Base-by-base conservation (phyloP, 2,888 invertebrate genomes). In the Catocala fraxini region DNA sequence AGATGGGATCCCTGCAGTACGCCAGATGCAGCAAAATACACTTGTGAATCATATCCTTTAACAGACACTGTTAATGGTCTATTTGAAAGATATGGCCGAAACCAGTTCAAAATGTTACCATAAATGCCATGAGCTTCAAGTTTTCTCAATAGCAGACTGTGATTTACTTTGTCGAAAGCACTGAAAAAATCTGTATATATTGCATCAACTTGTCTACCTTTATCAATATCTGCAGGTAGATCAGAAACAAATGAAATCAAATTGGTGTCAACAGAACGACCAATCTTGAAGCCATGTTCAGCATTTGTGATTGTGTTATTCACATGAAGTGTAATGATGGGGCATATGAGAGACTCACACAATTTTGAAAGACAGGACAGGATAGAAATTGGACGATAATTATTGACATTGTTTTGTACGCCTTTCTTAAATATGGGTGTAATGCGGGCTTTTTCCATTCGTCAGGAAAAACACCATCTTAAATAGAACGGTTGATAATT, bases 61-160 rank as follows among this genome's bases (percentile, higher is more conserved):
- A 35, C 35, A 45, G 13, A 45, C 13, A 45, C 45, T 13, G 35
- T 35, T 7, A 3, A 0, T 13, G 13, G 13, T 45, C 13, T 45
- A 11, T 45, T 12, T 11, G 5, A 45, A 13, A 45, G 45, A 45
- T 45, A 45, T 13, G 45, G 13, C 12, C 11, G 13, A 45, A 45
- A 45, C 45, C 45, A 45, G 6, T 13, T 12, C 5, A 45, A 45
- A 45, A 45, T 7, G 13, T 45, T 35, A 45, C 54, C 47, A 47
- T 48, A 47, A 9, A 59, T 59, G 49, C 41, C 12, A n/a, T 47
- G 25, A 56, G 13, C 45, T 45, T 45, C 13, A 7, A 45, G 45
- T 45, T 45, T 45, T 45, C 13, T 45, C 6, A 45, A 6, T 13
- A 45, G 13, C 13, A 45, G 5, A 4, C 12, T 12, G 11, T 13